These are phyloP conservation scores for Ips nitidus DNA, from an alignment of 1,140 invertebrate genomes.

Conservation along the genomic window DNA sequence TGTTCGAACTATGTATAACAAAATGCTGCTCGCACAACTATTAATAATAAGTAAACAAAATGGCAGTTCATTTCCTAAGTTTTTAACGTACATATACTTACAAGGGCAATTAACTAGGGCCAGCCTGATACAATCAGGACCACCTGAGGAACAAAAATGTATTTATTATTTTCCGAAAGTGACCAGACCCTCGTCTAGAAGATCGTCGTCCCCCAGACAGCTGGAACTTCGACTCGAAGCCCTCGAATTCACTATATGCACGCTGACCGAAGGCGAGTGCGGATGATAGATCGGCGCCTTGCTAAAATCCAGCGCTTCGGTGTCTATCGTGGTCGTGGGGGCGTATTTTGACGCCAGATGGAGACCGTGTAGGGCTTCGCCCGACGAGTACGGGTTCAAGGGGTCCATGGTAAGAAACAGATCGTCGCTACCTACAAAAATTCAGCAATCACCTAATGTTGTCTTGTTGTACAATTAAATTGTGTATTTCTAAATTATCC, in stretches of 20 bases:
- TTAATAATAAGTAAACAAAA: too few species aligned
- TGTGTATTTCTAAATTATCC: too few species aligned
- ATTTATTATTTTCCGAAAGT: conserved; percentile 65
- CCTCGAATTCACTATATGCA: conserved; percentile 78
- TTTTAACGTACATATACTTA: too few species aligned
- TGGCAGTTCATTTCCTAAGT: too few species aligned
- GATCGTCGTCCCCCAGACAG: conserved; percentile 82
- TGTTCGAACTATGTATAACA: too few species aligned
- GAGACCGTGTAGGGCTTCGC: conserved; percentile 32
- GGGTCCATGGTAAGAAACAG: conserved; percentile 33
- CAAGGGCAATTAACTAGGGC: too few species aligned
- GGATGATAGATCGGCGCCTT: conserved; percentile 52
- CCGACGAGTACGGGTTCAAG: conserved; percentile 32
- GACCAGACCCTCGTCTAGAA: conserved; percentile 85
- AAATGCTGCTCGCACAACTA: too few species aligned
- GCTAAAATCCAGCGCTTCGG: conserved; percentile 46
- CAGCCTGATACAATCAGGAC: too few species aligned
- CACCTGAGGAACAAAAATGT: background rate
- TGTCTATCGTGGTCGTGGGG: conserved; percentile 42
- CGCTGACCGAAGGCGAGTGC: conserved; percentile 68
- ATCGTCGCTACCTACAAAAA: conserved; percentile 29
- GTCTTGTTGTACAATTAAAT: too few species aligned
- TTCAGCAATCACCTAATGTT: too few species aligned
- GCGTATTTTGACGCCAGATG: conserved; percentile 45
- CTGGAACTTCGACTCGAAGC: conserved; percentile 73